Base-by-base conservation (phyloP, 1,140 invertebrate species). In the Neuroterus valhalla region DNA sequence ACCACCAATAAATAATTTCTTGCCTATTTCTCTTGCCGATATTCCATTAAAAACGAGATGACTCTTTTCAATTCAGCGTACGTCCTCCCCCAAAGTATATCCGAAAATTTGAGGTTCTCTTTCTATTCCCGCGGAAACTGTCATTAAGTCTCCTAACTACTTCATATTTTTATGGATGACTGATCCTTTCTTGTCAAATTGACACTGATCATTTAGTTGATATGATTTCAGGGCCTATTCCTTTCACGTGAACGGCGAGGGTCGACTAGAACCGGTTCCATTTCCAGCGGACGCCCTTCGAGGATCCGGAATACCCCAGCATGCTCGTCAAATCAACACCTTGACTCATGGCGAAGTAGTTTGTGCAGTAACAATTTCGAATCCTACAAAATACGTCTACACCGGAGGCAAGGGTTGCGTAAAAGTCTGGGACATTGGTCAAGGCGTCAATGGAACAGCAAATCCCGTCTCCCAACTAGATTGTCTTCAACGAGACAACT, bases 401-500 rank as follows among this genome's bases (percentile, higher is more conserved):
- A 99, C 98, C 14, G 98, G 98, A n/a, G 98, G 98, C 70, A 99
- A 99, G 90, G 98, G 98, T 62, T 99, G 97, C 91, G 98, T 99
- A 62, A 99, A 99, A 91, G 96, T 99, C n/a, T 96, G 95, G 95
- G 95, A 96, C 84, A 96, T 98, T 81, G 95, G 95, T 84, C 95
- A 96, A 84, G 94, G 96, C 3, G 94, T 93, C 14, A 92, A 89
- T 50, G 78, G 81, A 42, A 93, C 92, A 50, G 95, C 96, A 78
- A 95, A 92, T 86, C 96, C 97, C 5, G 93, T 98, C 2, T 96
- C 96, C 74, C 97, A 98, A 87, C 89, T 99, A 62, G 97, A 99
- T 89, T 99, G 98, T 89, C 91, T 98, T 93, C 94, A 98, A 94
- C 92, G 97, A 71, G 98, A 99, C 89, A 99, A 98, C 90, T 99